Base-by-base conservation (phyloP, 2,113 vertebrate species). In the Macrotus californicus region DNA sequence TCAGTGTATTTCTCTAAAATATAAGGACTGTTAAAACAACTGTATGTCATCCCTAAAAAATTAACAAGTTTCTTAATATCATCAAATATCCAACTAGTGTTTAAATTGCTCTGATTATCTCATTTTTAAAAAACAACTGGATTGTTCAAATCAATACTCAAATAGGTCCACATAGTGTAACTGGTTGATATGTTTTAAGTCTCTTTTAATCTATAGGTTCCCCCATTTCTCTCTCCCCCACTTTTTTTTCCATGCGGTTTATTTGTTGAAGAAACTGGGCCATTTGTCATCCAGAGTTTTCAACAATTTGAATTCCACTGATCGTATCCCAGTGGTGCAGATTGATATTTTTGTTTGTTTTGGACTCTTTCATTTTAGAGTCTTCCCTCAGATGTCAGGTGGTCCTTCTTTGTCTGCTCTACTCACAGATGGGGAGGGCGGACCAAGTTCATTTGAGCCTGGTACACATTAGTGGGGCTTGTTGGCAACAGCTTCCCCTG, bases 91-190 rank as follows among this genome's bases (percentile, higher is more conserved):
- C 9, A 84, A 80, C 16, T 9, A 72, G 61, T 84, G 70, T 84
- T 87, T 80, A 73, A 59, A 56, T 91, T 76, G 34, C 14, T 70
- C 24, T 70, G 22, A 48, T 87, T 72, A 64, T 81, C 50, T 91
- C 34, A 73, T 76, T 84, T 61, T 13, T 5, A 14, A 70, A 83
- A 48, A 85, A 52, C 14, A 73, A 29, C 29, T 69, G 31, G 34
- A 24, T 80, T 79, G 29, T 80, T 95, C 80, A 83, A 76, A 50
- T 95, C 87, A 61, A 0, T 87, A 59, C 54, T 87, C 46, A 85
- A 11, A 84, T 69, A 26, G 61, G n/a, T 87, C 67, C 31, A 34
- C 36, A 75, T 19, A 69, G 6, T 80, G 3, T 22, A 46, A 2
- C 50, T 90, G 66, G 46, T 66, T 70, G 29, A 48, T 56, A 8